Conservation (phyloP, 2,113 vertebrate species). For the Donacobius atricapilla region DNA sequence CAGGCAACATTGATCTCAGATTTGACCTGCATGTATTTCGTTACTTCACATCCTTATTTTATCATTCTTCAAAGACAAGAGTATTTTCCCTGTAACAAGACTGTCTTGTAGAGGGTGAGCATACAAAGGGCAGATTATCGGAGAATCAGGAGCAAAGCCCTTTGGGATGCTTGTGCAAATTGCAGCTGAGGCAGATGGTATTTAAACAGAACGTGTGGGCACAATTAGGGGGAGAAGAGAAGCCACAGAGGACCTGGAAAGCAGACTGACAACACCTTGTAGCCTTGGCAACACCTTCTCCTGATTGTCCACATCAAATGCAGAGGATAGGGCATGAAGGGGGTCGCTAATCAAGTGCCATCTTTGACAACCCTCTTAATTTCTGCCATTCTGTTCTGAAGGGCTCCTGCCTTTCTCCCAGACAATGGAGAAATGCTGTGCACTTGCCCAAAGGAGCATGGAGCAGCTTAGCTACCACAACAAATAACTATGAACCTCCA, state of each 20-base stretch:
- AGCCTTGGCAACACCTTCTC: constrained; percentile 51
- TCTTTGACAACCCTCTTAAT: not conserved
- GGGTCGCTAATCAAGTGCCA: constrained; percentile 3
- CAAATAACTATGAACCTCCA: not conserved
- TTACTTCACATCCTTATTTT: not conserved
- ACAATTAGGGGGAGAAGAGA: not conserved
- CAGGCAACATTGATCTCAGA: not conserved
- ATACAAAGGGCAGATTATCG: not conserved
- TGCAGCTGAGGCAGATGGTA: constrained; percentile 56
- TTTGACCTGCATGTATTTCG: not conserved
- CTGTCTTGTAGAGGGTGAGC: not conserved
- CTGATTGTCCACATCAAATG: constrained; percentile 24
- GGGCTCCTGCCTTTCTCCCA: not conserved
- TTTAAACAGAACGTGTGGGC: constrained; percentile 46
- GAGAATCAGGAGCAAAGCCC: constrained; percentile 15
- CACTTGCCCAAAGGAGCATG: not conserved
- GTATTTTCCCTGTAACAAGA: constrained; percentile 8
- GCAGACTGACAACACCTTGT: not conserved
- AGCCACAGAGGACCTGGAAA: constrained; percentile 24
- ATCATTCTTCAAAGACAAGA: not conserved
- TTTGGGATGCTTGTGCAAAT: constrained; percentile 48
- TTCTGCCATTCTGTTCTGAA: not conserved
- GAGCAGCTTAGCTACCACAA: not conserved
- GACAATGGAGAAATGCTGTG: not conserved
- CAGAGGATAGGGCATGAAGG: not conserved